Base-by-base conservation (phyloP, 2,797 vertebrate genomes). In the Huso huso region DNA sequence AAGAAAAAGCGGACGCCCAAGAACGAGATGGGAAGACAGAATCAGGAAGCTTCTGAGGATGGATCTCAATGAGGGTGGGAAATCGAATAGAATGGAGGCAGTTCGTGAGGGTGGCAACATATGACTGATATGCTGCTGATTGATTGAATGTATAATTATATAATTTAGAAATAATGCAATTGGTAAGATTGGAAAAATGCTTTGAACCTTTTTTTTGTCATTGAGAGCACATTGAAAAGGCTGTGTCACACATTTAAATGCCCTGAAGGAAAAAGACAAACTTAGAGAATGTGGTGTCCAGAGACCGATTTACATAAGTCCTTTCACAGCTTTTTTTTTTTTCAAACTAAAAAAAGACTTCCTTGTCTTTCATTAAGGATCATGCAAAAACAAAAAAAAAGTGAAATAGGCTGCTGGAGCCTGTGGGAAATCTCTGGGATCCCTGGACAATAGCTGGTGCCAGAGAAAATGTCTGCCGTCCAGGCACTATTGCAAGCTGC, bases 381-480 rank as follows among this genome's bases (percentile, higher is more conserved):
- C 67, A 62, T 49, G 72, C 60, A 51, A 63, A 71, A 72, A 53
- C 8, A n/a, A 53, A 53, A 2, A 73, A 74, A 78, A 64, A 71
- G 76, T 81, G 82, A 80, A 83, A 83, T 72, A 77, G 77, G 77
- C 62, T 73, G 51, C 69, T 77, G 79, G 2, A 1, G 74, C 71
- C 81, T 76, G 74, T 6, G 7, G 81, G 76, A 80, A 87, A 80
- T 74, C 57, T 72, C 65, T 72, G 78, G 66, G 70, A 77, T 87
- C 87, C 83, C 85, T 74, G 71, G 82, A 86, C 85, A 89, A 84
- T 72, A 71, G 82, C 81, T 73, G 71, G 73, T 76, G 88, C 86
- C 87, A 90, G 88, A 87, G 79, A 82, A 89, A 93, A 91, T 74
- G 80, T 84, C 83, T 83, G 76, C 75, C 80, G 66, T 77, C 76